phyloP scores from a whole-genome alignment of 2,113 vertebrate genomes.

The Ceyx margarethae region DNA sequence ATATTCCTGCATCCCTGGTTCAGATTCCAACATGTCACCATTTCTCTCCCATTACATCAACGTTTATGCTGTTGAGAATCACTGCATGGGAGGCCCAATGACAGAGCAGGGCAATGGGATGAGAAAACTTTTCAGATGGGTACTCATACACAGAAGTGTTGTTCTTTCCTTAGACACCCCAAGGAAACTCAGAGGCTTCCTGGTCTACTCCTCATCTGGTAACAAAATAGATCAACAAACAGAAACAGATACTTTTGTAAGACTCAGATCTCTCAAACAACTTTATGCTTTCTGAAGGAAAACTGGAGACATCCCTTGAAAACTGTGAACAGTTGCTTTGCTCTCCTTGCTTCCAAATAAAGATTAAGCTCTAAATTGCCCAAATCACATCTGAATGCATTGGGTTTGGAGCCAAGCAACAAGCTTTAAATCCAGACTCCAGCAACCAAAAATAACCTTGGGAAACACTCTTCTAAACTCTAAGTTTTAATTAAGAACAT shows the following conservation, averaged over 20 bases:
- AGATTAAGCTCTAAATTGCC: not conserved
- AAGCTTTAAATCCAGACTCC: not conserved
- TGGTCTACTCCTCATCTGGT: not conserved
- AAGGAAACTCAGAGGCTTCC: not conserved
- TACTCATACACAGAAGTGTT: not conserved
- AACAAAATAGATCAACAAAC: not conserved
- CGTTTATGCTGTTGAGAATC: not conserved
- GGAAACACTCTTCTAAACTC: slow-evolving; percentile 45
- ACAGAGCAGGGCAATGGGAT: fast-evolving
- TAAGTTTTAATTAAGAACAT: slow-evolving; percentile 58
- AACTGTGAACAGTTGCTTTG: not conserved
- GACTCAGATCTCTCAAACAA: not conserved
- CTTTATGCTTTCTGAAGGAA: not conserved
- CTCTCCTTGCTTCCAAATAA: not conserved
- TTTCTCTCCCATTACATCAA: not conserved
- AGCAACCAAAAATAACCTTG: slow-evolving; percentile 66
- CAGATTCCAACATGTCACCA: not conserved
- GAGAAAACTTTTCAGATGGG: not conserved
- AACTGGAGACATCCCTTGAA: not conserved
- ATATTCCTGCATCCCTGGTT: fast-evolving
- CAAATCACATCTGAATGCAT: not conserved
- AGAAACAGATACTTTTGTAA: fast-evolving
- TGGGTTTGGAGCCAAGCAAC: not conserved
- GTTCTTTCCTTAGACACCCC: not conserved
- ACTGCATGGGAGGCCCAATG: fast-evolving